Conservation (phyloP, 2,888 invertebrate genomes). For the Thecocarcelia acutangulata region DNA sequence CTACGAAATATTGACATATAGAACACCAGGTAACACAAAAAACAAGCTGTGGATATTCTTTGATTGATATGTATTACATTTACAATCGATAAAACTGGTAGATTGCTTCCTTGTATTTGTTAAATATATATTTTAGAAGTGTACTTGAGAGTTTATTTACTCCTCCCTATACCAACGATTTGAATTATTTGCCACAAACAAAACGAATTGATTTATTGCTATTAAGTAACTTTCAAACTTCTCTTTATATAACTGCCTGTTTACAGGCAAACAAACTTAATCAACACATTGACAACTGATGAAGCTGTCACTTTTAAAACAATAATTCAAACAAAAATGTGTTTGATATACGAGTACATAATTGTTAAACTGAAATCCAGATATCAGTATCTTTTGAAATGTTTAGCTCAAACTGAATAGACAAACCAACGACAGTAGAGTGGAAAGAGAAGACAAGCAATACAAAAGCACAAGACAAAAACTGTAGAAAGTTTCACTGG, state of each 20-base stretch:
- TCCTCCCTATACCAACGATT: too few species aligned
- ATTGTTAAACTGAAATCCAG: constrained; percentile 4
- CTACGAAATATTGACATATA: too few species aligned
- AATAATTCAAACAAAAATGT: constrained; percentile 21
- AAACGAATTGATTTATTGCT: not conserved
- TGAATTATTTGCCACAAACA: too few species aligned
- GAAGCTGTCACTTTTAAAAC: constrained; percentile 46
- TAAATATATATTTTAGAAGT: too few species aligned
- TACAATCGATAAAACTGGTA: too few species aligned
- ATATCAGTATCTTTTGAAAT: not conserved
- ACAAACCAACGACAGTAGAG: too few species aligned
- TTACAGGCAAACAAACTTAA: constrained; percentile 28
- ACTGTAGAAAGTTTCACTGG: constrained; percentile 59
- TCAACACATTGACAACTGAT: constrained; percentile 54
- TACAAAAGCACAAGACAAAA: not conserved
- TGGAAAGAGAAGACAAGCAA: not conserved
- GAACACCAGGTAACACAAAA: too few species aligned
- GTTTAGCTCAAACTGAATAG: not conserved
- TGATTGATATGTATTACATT: too few species aligned
- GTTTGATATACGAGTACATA: not conserved
- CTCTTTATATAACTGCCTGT: not conserved
- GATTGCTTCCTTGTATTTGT: too few species aligned
- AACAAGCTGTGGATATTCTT: too few species aligned
- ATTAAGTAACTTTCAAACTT: constrained; percentile 5
- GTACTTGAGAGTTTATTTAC: too few species aligned